phyloP scores from a whole-genome alignment of 2,888 invertebrate genomes.

The Electrophaes corylata region DNA sequence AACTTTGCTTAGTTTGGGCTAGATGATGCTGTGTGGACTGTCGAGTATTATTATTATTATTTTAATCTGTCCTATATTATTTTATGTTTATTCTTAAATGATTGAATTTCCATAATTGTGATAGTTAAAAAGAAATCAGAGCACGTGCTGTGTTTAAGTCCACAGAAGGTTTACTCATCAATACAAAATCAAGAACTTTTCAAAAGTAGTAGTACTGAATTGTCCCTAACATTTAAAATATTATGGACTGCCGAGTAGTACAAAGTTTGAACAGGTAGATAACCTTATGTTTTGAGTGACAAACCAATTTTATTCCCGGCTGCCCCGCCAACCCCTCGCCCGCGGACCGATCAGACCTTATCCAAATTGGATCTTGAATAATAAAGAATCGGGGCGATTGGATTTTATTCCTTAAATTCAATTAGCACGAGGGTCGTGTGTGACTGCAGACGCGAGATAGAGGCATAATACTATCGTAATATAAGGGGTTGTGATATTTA shows the following conservation, averaged over 20 bases:
- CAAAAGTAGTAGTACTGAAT: no score
- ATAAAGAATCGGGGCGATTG: conserved; percentile 85
- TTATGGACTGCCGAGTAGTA: conserved; percentile 30
- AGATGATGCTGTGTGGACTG: no score
- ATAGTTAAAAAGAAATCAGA: no score
- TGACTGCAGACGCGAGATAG: conserved; percentile 83
- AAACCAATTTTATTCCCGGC: conserved; percentile 84
- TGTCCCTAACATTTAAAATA: no score
- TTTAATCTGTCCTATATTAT: no score
- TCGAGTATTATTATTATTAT: no score
- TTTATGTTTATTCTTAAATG: no score
- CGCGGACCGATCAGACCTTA: conserved; percentile 83
- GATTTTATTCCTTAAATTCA: conserved; percentile 86
- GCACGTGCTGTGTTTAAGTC: no score
- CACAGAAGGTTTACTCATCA: no score
- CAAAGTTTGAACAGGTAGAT: conserved; percentile 46
- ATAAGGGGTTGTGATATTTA: conserved; percentile 73
- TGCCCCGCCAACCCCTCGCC: conserved; percentile 72
- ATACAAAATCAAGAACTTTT: no score
- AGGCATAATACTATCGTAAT: conserved; percentile 77
- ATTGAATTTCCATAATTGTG: no score
- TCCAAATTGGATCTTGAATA: conserved; percentile 86
- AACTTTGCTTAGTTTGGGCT: no score
- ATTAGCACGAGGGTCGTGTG: conserved; percentile 83
- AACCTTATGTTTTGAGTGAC: conserved; percentile 84